Base-by-base conservation (phyloP, 1,140 invertebrate species). In the Parasteatoda tepidariorum region DNA sequence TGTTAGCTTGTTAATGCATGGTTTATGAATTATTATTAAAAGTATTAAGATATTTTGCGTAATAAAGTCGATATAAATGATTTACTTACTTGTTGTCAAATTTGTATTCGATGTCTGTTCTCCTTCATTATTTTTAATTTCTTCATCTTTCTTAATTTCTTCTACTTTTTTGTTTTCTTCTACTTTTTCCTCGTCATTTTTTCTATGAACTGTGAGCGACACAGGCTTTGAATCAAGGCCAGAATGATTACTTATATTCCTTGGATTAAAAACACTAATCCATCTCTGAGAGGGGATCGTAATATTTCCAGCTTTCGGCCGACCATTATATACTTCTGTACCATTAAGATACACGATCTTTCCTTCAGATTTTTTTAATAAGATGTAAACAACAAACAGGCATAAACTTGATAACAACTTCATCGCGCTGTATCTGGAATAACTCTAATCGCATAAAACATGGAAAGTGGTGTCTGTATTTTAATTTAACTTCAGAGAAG, bases 331-430 rank as follows among this genome's bases (percentile, higher is more conserved):
- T 5, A 70, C 61, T 41, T 82, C 78, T 2, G 78, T 82, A 11
- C 78, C 78, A 62, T 82, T 82, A 33, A 82, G 54, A 71, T 61
- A 71, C 3, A 82, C 67, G 7, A 82, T 82, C 48, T 82, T 82
- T 24, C 54, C 55, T 15, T 48, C 22, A 30, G 22, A 15, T 9
- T 7, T 15, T 24, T 9, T 0, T 2, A 18, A 28, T 15, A 48
- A 1, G 28, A 11, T 24, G 30, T n/a, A 26, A 5, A 28, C 15
- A 55, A 71, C 9, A 1, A 5, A 13, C 9, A 59, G 18, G 9
- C 1, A 48, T 18, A 48, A 18, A 18, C 9, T 4, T 48, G 38
- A 13, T 48, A 18, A 18, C 9, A 48, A 18, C 38, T 4, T 48
- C 38, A 48, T 48, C 4, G 38, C n/a, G n/a, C n/a, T n/a, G n/a